These are phyloP conservation scores for Galerucella nymphaeae DNA, from an alignment of 2,888 invertebrate genomes.

Conservation along the genomic window DNA sequence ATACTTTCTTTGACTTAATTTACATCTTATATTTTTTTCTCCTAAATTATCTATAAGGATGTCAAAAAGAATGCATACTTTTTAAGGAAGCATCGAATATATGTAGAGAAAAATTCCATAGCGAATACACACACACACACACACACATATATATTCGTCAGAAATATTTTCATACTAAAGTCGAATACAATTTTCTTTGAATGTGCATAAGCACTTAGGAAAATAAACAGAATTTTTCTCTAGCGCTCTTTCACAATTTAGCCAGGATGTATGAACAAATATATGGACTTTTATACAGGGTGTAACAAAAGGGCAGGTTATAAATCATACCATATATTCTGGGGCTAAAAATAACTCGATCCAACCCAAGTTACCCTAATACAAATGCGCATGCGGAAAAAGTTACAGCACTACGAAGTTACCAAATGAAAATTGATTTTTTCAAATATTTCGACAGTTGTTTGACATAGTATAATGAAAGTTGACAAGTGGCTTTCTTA, in stretches of 20 bases:
- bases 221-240: slow-evolving; percentile 41
- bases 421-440: too few species aligned
- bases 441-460: too few species aligned
- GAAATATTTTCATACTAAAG: slow-evolving; percentile 28
- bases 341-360: too few species aligned
- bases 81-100: slow-evolving; percentile 11
- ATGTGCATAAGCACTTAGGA: slow-evolving; percentile 39
- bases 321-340: too few species aligned
- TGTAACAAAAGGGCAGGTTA: too few species aligned
- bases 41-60: slow-evolving; percentile 19
- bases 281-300: slow-evolving; percentile 15
- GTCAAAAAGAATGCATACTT: slow-evolving; percentile 16
- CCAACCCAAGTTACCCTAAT: too few species aligned
- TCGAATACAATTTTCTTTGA: slow-evolving; percentile 36
- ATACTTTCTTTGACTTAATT: not conserved
- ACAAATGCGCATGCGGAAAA: too few species aligned
- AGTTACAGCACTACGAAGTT: too few species aligned
- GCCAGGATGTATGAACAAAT: slow-evolving; percentile 27
- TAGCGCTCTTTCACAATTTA: slow-evolving; percentile 30
- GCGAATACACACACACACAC: slow-evolving; percentile 3
- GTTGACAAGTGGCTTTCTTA: too few species aligned
- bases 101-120: slow-evolving; percentile 25
- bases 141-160: slow-evolving; percentile 8
- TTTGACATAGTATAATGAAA: too few species aligned
- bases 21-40: slow-evolving; percentile 20